Evolutionary conservation across 1,140 invertebrate species (phyloP).

Genomic region (Lithobius niger): DNA sequence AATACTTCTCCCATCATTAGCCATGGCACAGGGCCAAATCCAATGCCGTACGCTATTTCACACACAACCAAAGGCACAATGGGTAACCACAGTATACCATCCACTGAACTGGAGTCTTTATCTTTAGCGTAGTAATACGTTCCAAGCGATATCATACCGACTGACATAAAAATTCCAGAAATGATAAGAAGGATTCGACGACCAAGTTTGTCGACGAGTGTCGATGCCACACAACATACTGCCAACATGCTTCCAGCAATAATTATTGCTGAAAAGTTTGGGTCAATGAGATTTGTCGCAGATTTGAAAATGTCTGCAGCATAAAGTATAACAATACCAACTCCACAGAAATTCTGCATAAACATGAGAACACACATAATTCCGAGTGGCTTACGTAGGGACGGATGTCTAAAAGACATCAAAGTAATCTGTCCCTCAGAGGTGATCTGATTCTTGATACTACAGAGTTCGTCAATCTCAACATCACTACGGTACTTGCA

Average conservation of each 20-base stretch:
- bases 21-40: conserved; percentile 86
- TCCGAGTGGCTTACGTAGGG: conserved; percentile 54
- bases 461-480: conserved; percentile 68
- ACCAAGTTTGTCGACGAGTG: conserved; percentile 66
- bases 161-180: conserved; percentile 56
- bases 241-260: conserved; percentile 77
- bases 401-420: conserved; percentile 48
- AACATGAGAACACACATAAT: conserved; percentile 75
- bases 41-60: conserved; percentile 76
- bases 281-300: conserved; percentile 39
- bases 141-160: conserved; percentile 54
- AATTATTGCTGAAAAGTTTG: conserved; percentile 40
- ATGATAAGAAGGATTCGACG: conserved; percentile 72
- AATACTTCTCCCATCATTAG: conserved; percentile 79
- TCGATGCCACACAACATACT: conserved; percentile 69
- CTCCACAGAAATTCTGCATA: conserved; percentile 85
- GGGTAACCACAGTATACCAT: conserved; percentile 61
- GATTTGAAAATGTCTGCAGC: conserved; percentile 64
- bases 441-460: conserved; percentile 58
- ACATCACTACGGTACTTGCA: conserved; percentile 55
- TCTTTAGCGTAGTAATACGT: conserved; percentile 57
- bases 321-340: conserved; percentile 88
- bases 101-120: conserved; percentile 32
- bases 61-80: conserved; percentile 67
- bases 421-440: conserved; percentile 41